phyloP scores from a whole-genome alignment of 2,888 invertebrate species.

The Dorcus parallelipipedus region DNA sequence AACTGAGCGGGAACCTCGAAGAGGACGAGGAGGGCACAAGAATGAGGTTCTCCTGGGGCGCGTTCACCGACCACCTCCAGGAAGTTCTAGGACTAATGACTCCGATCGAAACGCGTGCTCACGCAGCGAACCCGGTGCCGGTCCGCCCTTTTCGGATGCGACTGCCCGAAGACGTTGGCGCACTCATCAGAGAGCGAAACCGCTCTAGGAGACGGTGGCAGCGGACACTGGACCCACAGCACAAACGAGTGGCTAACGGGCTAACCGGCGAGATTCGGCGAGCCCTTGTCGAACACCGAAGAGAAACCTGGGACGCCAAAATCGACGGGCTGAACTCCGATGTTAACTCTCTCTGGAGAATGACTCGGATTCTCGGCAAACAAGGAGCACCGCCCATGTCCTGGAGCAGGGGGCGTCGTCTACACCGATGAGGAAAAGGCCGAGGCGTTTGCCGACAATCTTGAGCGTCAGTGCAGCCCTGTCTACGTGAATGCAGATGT shows the following conservation, averaged over 20 bases:
- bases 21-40: not conserved
- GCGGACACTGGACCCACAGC: not conserved
- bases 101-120: not conserved
- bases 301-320: not conserved
- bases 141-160: not conserved
- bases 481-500: constrained; percentile 9
- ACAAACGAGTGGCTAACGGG: not conserved
- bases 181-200: not conserved
- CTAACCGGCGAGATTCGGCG: not conserved
- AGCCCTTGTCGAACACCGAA: not conserved
- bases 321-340: not conserved
- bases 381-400: constrained; percentile 6
- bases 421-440: constrained; percentile 11
- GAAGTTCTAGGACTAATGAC: not conserved
- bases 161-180: not conserved
- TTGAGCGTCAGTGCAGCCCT: constrained; percentile 12
- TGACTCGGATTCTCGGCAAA: not conserved
- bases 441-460: constrained; percentile 5
- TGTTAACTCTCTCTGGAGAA: not conserved
- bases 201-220: not conserved
- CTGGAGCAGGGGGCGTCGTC: constrained; percentile 8
- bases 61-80: not conserved
- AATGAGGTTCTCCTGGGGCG: no score
- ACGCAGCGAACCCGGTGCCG: not conserved
- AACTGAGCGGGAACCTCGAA: not conserved